Evolutionary conservation across 2,113 vertebrate species (phyloP), one percentile per base, ranked within the genome.

Genomic region (Sander lucioperca): DNA sequence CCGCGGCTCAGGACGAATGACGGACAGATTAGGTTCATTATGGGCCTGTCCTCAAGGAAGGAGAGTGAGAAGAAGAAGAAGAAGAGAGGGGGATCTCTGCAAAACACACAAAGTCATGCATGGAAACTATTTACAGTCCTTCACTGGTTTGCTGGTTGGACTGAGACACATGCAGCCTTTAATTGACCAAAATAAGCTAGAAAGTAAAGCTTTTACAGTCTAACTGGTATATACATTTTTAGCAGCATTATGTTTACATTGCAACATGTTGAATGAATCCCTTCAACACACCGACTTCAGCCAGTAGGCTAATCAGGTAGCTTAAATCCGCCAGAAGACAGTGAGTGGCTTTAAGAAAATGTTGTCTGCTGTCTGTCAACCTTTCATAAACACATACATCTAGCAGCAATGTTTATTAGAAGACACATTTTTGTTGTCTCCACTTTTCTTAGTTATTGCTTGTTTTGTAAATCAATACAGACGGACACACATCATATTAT

Each of bases 21-120:
- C 92, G 89, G 91, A 93, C 89, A 94, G 94, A 95, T 95, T 95
- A 95, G 95, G 93, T 95, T 94, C 93, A 94, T 96, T 95, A 95
- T 89, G 90, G 92, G 91, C 65, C 93, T 77, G 93, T 91, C 92
- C 91, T 93, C 91, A 80, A 66, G 62, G 39, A 90, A 93, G 91
- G 90, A 88, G 89, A 83, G 81, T 6, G 9, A 45, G 43, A 45
- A 45, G 43, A 45, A 45, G 43, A 9, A 39, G 50, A 65, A 57
- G 27, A 57, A 67, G 86, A 27, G 54, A 80, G 69, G 72, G 70
- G 70, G 78, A 71, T 78, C 63, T 56, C 39, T 5, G 77, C 23
- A 56, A 66, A 80, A 85, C 78, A 85, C 82, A 68, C 83, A 91
- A 92, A 91, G 91, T 80, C 92, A 92, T 61, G 82, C 70, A 67